Evolutionary conservation across 2,888 invertebrate species (phyloP), one percentile per base, ranked within the genome.

Genomic region (Volucella inflata): DNA sequence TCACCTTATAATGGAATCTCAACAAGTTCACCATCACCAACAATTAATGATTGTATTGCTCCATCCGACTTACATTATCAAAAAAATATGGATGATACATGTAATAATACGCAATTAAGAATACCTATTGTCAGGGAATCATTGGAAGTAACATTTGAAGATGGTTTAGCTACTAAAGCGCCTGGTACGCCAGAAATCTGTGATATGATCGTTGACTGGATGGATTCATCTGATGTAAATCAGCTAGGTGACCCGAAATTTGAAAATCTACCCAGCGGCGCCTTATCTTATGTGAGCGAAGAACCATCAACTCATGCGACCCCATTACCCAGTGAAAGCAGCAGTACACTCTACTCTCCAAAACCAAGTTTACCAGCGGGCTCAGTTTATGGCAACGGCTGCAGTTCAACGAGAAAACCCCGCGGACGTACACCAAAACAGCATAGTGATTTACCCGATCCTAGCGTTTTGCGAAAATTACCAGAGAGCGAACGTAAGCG

Each of bases 361-460:
- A 72, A 85, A 59, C 76, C 81, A 1, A 76, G 44, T 71, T 85
- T 81, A 8, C 85, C 85, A 44, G 71, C 81, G 12, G n/a, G 44
- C 10, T 81, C 81, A 14, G 21, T 14, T 21, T 53, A 62, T 4
- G 70, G 80, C 30, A 75, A 51, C 12, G 16, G 30, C 21, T 6
- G 55, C 14, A 59, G 65, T 6, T 64, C 74, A 8, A 17, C 64
- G 16, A 76, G 62, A 21, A 85, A 85, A 21, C 72, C 81, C 10
- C 90, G 91, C 3, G 91, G 91, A 14, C 90, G 91, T 14, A 91
- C 91, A 6, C 89, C 90, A 55, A 91, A 91, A 72, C 79, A 88
- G n/a, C 91, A 91, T 76, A 90, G 91, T 70, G 91, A 91, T 40
- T 87, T 88, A 40, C 91, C 91, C 11, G 89, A 91, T 82, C 89